phyloP scores from a whole-genome alignment of 2,113 vertebrate species.

The Eolophus roseicapilla region DNA sequence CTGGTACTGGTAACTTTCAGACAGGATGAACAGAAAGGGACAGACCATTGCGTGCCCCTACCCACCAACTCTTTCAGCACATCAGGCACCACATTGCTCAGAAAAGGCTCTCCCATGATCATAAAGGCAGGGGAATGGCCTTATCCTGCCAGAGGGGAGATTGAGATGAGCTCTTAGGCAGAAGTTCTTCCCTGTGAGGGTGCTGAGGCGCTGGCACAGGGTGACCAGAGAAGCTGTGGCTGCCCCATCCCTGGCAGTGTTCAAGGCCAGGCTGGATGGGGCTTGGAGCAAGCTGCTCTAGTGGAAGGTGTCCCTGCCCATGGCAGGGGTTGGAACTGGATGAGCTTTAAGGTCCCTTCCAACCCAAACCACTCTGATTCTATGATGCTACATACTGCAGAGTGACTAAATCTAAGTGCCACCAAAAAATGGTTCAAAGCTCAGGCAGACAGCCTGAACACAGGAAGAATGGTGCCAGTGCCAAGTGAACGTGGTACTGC shows the following conservation, averaged over 20 bases:
- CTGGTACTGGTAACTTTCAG: not conserved
- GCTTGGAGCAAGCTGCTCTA: not conserved
- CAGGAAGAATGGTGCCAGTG: not conserved
- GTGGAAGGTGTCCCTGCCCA: not conserved
- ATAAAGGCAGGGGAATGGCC: not conserved
- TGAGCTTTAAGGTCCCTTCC: too few species aligned
- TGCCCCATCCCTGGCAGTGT: too few species aligned
- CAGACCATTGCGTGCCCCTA: slow-evolving; percentile 10
- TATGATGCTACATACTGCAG: not conserved
- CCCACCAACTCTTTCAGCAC: not conserved
- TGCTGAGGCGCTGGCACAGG: not conserved
- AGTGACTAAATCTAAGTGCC: too few species aligned
- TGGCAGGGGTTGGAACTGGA: too few species aligned
- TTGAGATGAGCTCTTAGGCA: not conserved
- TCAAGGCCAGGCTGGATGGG: too few species aligned
- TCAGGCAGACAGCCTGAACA: not conserved
- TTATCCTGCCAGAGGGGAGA: not conserved
- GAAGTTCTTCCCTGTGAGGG: not conserved
- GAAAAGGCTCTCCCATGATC: not conserved
- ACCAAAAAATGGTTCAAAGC: not conserved
- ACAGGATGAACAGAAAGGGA: not conserved
- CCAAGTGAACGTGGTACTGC: not conserved
- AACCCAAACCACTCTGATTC: too few species aligned
- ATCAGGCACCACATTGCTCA: not conserved
- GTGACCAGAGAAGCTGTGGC: too few species aligned